Conservation (phyloP, 2,797 vertebrate genomes). For the Urophycis tenuis region DNA sequence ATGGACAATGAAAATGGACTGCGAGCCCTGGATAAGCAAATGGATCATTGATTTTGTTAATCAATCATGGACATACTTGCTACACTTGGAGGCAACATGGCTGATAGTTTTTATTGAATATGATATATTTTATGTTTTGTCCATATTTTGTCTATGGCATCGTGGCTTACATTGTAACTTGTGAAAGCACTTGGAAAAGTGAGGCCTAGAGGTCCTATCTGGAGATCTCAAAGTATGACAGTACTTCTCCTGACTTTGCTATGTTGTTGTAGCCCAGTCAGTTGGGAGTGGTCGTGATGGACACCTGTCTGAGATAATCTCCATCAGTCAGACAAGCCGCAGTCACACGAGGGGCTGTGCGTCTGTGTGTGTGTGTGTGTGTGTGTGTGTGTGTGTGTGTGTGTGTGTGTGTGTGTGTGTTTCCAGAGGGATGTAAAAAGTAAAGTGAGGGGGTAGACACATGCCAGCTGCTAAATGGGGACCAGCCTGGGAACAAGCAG, state of each 20-base stretch:
- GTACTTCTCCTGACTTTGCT: too few species aligned
- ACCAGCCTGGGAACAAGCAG: conserved; percentile 32
- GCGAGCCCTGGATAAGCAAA: too few species aligned
- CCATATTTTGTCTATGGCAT: neutral
- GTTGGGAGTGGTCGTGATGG: conserved; percentile 57
- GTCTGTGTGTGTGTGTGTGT: neutral
- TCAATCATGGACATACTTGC: too few species aligned
- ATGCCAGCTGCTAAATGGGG: conserved; percentile 56
- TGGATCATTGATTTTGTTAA: too few species aligned
- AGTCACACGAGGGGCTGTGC: conserved; percentile 5
- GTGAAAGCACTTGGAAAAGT: neutral
- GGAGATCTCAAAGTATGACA: too few species aligned
- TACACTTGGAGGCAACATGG: too few species aligned
- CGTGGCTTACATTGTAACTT: neutral
- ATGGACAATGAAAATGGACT: too few species aligned
- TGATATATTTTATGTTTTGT: too few species aligned
- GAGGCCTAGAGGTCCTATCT: neutral
- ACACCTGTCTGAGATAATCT: conserved; percentile 58
- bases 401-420: too few species aligned
- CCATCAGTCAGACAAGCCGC: conserved; percentile 33
- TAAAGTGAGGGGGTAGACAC: conserved; percentile 31
- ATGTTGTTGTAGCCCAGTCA: too few species aligned
- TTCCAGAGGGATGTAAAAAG: conserved; percentile 35
- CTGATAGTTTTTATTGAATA: too few species aligned
- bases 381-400: conserved; percentile 20